phyloP scores from a whole-genome alignment of 2,113 vertebrate species.

The Ceuthmochares aereus region DNA sequence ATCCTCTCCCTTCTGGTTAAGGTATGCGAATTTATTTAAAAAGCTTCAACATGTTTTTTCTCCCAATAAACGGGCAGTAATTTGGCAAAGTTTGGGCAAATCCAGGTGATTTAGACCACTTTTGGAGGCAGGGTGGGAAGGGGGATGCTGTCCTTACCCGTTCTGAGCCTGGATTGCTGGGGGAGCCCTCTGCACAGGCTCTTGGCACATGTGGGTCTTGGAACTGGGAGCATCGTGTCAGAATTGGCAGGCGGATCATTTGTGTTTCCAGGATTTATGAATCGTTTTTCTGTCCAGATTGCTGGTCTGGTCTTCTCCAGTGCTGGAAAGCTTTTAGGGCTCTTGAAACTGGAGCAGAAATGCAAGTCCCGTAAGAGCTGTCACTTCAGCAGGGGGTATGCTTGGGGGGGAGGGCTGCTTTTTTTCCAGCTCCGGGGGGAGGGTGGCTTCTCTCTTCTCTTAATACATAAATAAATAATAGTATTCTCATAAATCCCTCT shows the following conservation, averaged over 20 bases:
- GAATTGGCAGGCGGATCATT: slow-evolving; percentile 32
- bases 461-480: neutral
- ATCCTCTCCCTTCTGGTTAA: neutral
- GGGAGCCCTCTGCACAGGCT: neutral
- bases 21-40: neutral
- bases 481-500: neutral
- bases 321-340: neutral
- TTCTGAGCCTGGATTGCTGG: fast-evolving
- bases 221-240: neutral
- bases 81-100: neutral
- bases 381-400: neutral
- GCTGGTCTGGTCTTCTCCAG: slow-evolving; percentile 28
- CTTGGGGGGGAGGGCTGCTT: neutral
- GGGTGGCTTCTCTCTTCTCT: neutral
- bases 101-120: neutral
- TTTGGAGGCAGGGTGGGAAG: neutral
- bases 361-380: neutral
- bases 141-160: neutral
- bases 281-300: slow-evolving; percentile 63
- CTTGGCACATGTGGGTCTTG: neutral
- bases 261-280: slow-evolving; percentile 52
- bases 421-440: neutral
- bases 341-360: slow-evolving; percentile 21
- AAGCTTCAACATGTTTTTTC: fast-evolving
- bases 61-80: fast-evolving